These are phyloP conservation scores for Mastomys natalensis DNA, from an alignment of 2,113 vertebrate species.

Conservation along the genomic window DNA sequence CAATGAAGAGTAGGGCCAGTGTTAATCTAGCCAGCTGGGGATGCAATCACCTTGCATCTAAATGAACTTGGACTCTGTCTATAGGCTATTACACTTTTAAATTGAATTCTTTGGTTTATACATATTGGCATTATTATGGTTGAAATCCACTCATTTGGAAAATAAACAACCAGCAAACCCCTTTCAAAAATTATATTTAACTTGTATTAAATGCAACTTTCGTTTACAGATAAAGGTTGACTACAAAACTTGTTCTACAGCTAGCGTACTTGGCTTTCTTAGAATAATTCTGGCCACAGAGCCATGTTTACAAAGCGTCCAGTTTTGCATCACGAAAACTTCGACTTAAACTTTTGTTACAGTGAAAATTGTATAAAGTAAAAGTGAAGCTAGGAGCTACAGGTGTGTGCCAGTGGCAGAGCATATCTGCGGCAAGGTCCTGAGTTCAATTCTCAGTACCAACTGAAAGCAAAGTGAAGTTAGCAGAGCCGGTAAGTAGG, in stretches of 20 bases:
- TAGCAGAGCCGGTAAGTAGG: not conserved
- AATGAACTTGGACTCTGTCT: not conserved
- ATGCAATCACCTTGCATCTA: not conserved
- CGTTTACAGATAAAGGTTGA: slow-evolving; percentile 28
- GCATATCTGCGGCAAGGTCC: not conserved
- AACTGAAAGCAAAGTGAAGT: not conserved
- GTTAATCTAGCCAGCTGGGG: not conserved
- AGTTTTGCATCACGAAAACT: not conserved
- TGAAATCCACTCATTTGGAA: not conserved
- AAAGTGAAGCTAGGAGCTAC: not conserved
- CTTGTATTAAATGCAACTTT: not conserved
- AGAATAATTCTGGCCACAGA: not conserved
- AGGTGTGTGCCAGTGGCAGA: too few relatives aligned
- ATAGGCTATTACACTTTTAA: not conserved
- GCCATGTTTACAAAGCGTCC: not conserved
- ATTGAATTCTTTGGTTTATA: not conserved
- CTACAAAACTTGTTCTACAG: not conserved
- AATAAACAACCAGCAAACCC: not conserved
- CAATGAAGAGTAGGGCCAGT: not conserved
- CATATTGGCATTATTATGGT: not conserved
- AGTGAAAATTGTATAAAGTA: not conserved
- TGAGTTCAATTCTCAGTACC: not conserved
- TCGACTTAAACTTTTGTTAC: not conserved
- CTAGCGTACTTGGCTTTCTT: slow-evolving; percentile 16
- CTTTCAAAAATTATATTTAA: not conserved